Conservation (phyloP, 1,140 invertebrate genomes). For the Drosophila navojoa region DNA sequence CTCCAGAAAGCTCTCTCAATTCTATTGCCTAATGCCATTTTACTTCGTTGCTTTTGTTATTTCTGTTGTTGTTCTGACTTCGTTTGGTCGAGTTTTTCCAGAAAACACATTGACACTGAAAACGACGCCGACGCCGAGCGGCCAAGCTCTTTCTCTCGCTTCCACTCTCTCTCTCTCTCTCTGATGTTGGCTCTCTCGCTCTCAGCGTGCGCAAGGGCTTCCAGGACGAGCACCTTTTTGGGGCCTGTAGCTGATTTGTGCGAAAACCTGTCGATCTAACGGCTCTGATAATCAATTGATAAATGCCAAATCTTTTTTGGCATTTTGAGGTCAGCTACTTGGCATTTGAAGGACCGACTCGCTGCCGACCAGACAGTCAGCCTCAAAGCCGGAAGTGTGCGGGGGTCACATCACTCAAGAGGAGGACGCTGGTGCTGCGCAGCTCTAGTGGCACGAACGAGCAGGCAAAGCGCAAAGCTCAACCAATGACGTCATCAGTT, state of each 20-base stretch:
- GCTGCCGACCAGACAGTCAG: neutral
- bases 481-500: slow-evolving; percentile 77
- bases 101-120: slow-evolving; percentile 44
- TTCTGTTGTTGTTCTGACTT: slow-evolving; percentile 49
- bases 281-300: slow-evolving; percentile 32
- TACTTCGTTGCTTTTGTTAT: slow-evolving; percentile 13
- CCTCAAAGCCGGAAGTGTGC: neutral
- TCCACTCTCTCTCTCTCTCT: neutral
- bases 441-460: slow-evolving; percentile 61
- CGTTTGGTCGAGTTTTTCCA: slow-evolving; percentile 33
- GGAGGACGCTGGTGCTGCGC: slow-evolving; percentile 36
- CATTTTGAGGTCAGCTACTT: slow-evolving; percentile 10
- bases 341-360: slow-evolving; percentile 15
- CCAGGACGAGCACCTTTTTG: slow-evolving; percentile 48
- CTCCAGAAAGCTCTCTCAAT: neutral
- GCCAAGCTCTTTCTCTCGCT: slow-evolving; percentile 1
- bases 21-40: slow-evolving; percentile 55
- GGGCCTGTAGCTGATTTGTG: slow-evolving; percentile 9
- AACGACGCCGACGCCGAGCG: slow-evolving; percentile 7
- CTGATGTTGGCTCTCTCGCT: neutral
- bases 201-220: slow-evolving; percentile 48
- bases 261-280: slow-evolving; percentile 30
- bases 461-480: slow-evolving; percentile 56
- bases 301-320: slow-evolving; percentile 27
- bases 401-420: neutral